phyloP scores from a whole-genome alignment of 2,888 invertebrate species.

The Pomacea canaliculata region DNA sequence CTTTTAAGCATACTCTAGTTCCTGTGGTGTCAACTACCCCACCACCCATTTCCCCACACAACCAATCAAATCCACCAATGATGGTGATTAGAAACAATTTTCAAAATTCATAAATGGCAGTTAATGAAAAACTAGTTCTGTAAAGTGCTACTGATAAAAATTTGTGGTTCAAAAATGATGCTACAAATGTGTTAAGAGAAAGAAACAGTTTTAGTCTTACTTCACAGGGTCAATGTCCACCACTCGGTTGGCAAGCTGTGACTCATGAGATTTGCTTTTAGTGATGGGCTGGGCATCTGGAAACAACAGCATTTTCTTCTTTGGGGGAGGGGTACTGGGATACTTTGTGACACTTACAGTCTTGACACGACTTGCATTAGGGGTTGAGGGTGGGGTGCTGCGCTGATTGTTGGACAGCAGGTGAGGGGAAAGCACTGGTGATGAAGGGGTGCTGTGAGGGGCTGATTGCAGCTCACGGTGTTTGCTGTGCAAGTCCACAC shows the following conservation, averaged over 20 bases:
- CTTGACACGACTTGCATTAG: slow-evolving; percentile 70
- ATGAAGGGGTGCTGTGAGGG: slow-evolving; percentile 66
- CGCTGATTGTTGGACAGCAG: slow-evolving; percentile 45
- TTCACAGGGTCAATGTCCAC: slow-evolving; percentile 70
- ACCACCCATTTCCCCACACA: no score
- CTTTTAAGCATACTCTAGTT: no score
- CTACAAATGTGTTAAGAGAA: no score
- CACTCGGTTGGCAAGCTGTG: slow-evolving; percentile 81
- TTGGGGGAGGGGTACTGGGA: slow-evolving; percentile 85
- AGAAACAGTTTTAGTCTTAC: slow-evolving; percentile 33
- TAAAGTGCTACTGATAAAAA: no score
- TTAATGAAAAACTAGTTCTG: no score
- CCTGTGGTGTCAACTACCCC: no score
- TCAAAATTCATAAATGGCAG: no score
- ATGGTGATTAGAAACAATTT: no score
- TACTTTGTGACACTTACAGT: slow-evolving; percentile 74
- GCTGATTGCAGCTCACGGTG: slow-evolving; percentile 8
- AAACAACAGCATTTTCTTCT: slow-evolving; percentile 76
- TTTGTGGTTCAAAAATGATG: no score
- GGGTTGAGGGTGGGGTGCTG: slow-evolving; percentile 73
- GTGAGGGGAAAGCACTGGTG: slow-evolving; percentile 56
- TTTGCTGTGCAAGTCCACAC: slow-evolving; percentile 57
- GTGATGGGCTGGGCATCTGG: slow-evolving; percentile 76
- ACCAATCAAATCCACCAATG: no score
- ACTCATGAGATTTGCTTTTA: slow-evolving; percentile 93